Conservation (phyloP, 35 echinoderm and acorn worm species). For the Lytechinus pictus region DNA sequence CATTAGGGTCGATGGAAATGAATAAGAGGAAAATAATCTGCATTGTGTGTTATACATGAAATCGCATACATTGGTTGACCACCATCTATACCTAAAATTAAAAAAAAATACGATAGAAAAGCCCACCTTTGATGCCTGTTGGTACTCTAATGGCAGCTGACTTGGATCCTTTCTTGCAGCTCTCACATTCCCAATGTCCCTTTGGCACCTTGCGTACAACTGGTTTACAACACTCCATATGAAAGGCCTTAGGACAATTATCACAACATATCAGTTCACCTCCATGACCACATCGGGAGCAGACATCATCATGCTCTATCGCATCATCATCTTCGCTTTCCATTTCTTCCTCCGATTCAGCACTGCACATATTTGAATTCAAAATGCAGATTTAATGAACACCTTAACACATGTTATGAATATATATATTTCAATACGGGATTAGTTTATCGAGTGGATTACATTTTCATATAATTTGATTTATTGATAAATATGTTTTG, state of each 20-base stretch:
- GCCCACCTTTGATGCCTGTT: conserved; percentile 5
- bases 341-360: conserved; percentile 2
- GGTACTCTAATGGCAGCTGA: conserved; percentile 35
- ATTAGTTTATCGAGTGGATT: neutral
- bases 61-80: too few relatives aligned
- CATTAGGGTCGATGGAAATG: too few relatives aligned
- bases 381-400: neutral
- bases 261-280: conserved; percentile 86
- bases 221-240: conserved; percentile 80
- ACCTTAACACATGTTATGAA: neutral
- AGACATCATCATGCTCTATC: conserved; percentile 61
- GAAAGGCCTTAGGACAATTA: conserved; percentile 76
- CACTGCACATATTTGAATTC: neutral
- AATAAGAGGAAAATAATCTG: too few relatives aligned
- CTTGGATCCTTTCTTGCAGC: conserved; percentile 58
- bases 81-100: too few relatives aligned
- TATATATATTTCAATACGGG: neutral
- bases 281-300: conserved; percentile 79
- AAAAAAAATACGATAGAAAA: neutral
- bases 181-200: conserved; percentile 78
- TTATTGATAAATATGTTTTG: too few relatives aligned
- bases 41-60: too few relatives aligned
- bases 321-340: neutral
- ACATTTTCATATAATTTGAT: too few relatives aligned
- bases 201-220: conserved; percentile 63